Base-by-base conservation (phyloP, 2,113 vertebrate species). In the Terrapene triunguis region DNA sequence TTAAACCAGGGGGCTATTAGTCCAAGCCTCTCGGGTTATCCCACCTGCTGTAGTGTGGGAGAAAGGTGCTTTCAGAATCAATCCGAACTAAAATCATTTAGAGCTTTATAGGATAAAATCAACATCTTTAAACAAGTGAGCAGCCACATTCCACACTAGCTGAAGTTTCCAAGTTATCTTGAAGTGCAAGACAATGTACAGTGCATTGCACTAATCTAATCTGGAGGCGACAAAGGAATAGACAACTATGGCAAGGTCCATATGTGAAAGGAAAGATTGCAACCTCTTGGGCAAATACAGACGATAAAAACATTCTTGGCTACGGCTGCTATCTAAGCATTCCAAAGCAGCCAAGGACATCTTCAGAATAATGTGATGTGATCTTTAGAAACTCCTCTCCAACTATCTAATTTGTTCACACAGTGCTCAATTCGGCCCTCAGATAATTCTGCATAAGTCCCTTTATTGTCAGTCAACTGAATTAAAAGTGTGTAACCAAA, bases 251-350 rank as follows among this genome's bases (percentile, higher is more conserved):
- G 59, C 47, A 85, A 94, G 95, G 93, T 95, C 89, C 86, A 5
- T 65, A 82, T 88, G 92, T 94, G 92, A 96, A 96, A 95, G 92
- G 83, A 96, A 91, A 96, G 96, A 90, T 92, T 97, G 94, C 93
- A 96, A 90, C 44, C 87, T 95, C 83, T 42, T 88, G 72, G 90
- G 83, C 93, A 97, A 97, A 87, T 79, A 81, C 2, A 9, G 85
- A 97, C 74, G 96, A 97, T 97, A 96, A 97, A 97, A 97, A 95
- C 96, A 96, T 97, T 97, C 93, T 94, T 95, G 95, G 87, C 74
- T 0, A 92, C 79, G 89, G 50, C 57, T 92, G 85, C 94, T 97
- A 91, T 97, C 92, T 96, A 94, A 95, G 87, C 74, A 22, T 95
- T 93, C 96, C 96, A 90, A 80, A 94, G 93, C 65, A 92, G 93